Evolutionary conservation across 2,797 vertebrate species (phyloP).

Genomic region (Intellagama lesueurii): DNA sequence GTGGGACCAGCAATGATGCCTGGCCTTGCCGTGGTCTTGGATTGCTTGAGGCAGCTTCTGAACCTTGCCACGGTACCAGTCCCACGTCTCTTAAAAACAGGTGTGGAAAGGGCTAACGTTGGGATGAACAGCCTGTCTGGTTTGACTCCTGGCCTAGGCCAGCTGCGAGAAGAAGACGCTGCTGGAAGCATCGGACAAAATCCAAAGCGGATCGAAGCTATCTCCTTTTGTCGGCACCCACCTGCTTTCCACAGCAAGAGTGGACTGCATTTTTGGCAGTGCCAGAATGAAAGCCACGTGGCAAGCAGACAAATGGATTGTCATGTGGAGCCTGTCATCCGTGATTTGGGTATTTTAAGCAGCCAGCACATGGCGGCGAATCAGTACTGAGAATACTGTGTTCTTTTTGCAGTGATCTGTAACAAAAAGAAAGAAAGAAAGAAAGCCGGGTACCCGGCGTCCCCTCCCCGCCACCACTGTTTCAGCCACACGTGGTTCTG

Average conservation of each 20-base stretch:
- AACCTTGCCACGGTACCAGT: too few relatives aligned
- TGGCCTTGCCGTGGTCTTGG: too few relatives aligned
- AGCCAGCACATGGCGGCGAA: neutral
- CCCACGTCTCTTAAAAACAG: too few relatives aligned
- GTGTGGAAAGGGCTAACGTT: too few relatives aligned
- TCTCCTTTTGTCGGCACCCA: neutral
- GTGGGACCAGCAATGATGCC: too few relatives aligned
- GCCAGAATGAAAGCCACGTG: constrained; percentile 1
- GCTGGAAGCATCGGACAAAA: too few relatives aligned
- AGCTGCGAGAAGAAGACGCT: neutral
- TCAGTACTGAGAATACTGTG: neutral
- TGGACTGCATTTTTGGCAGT: neutral
- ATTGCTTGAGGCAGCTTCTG: too few relatives aligned
- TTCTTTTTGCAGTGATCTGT: neutral
- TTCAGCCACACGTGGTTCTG: neutral
- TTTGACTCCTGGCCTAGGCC: neutral
- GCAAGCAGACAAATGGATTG: constrained; percentile 11
- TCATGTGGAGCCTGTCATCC: neutral
- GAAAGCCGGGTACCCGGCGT: neutral
- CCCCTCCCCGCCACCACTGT: neutral
- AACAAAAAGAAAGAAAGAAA: neutral
- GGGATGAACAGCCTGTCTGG: neutral
- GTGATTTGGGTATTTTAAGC: constrained; percentile 12
- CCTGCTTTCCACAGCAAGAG: neutral
- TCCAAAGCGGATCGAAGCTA: neutral